A percentile compares a stretch with the other conserved stretches of the same genome.
phyloP scores from a whole-genome alignment of 2,797 vertebrate genomes.

The Myotis planiceps region DNA sequence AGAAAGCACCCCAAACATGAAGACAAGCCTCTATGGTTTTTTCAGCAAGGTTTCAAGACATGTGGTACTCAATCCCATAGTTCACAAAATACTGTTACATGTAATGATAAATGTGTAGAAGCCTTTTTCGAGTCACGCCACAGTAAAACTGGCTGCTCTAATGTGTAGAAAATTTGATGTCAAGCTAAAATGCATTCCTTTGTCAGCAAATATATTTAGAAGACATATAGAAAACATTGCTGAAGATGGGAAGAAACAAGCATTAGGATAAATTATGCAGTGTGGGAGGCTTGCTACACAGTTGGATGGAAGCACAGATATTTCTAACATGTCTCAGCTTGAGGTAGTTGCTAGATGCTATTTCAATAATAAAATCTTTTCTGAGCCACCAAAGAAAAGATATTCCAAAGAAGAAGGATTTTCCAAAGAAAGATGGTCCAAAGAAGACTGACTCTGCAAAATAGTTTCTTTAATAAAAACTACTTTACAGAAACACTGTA shows the following conservation, averaged over 20 bases:
- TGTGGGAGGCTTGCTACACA: conserved; percentile 65
- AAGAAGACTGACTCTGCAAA: conserved; percentile 23
- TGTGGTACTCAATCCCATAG: background rate
- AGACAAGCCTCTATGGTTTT: background rate
- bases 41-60: conserved; percentile 39
- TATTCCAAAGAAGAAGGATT: background rate
- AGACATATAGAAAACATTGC: conserved; percentile 73
- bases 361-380: conserved; percentile 65
- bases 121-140: conserved; percentile 17
- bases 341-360: conserved; percentile 61
- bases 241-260: conserved; percentile 70
- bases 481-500: background rate
- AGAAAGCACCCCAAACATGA: conserved; percentile 36
- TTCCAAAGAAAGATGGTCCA: conserved; percentile 48
- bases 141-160: conserved; percentile 46
- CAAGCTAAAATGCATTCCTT: conserved; percentile 69
- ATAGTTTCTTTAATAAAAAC: conserved; percentile 9
- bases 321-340: conserved; percentile 64
- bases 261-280: conserved; percentile 75
- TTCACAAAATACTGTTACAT: conserved; percentile 18
- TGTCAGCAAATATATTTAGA: conserved; percentile 77
- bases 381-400: conserved; percentile 51
- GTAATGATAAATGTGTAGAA: conserved; percentile 49
- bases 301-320: conserved; percentile 64
- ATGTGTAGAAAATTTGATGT: conserved; percentile 46